Evolutionary conservation across 2,113 vertebrate species (phyloP), one percentile per base, ranked within the genome.

Genomic region (Cricetomys ansorgei): DNA sequence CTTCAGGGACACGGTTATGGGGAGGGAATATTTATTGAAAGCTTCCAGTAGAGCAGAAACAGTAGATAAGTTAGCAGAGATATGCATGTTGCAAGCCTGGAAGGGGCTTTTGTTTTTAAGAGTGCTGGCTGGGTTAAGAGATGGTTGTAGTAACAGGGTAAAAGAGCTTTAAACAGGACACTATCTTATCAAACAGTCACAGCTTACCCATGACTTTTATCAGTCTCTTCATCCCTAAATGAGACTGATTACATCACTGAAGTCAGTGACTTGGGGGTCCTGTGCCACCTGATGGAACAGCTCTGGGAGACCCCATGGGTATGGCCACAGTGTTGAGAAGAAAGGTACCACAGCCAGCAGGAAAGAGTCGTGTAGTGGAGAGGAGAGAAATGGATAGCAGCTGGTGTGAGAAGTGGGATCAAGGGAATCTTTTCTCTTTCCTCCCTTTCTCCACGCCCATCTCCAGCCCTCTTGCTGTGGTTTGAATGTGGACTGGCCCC

Each of bases 101-200:
- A 34, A 76, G 37, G 37, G 72, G 7, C 62, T 88, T 93, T 40
- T 40, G 77, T 4, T 73, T 95, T 80, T 70, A 31, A 93, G 15
- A 62, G 67, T 69, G 55, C 37, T 95, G 37, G 8, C 48, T 40
- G 62, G 76, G 9, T 94, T 94, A 87, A 77, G 70, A 94, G 77
- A 93, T 65, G 2, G 64, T 45, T 89, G 34, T 15, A 55, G 11
- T 21, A 85, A 55, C 8, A 67, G 19, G 79, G 69, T 43, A 29
- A 75, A 88, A 88, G 16, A 7, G 11, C 70, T 89, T 76, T 84
- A 45, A 96, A 43, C 34, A 67, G 40, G 83, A 21, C 62, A 91
- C 50, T 83, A 37, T 57, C 89, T 75, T 45, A 59, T 53, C 81
- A 55, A 76, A 7, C 81, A 11, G 8, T 64, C 40, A 59, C 7